phyloP scores from a whole-genome alignment of 2,113 vertebrate genomes.

The Crotalus tigris region DNA sequence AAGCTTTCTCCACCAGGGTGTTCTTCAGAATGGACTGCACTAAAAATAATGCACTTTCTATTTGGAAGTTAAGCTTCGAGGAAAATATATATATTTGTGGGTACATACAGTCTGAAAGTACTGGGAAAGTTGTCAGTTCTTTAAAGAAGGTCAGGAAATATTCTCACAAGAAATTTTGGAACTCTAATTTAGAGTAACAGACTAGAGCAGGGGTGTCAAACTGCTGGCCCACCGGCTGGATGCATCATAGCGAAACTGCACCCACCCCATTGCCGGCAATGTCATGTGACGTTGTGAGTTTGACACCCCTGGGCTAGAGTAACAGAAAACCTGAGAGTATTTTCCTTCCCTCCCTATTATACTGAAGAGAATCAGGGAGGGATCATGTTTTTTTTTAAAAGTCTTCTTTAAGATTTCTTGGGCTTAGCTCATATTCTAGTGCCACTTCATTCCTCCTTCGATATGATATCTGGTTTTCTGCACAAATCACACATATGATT shows the following conservation, averaged over 20 bases:
- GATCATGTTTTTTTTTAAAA: neutral
- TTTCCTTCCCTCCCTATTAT: neutral
- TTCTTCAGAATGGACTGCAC: neutral
- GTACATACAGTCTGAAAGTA: neutral
- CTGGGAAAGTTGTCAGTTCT: neutral
- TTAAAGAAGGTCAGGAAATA: neutral
- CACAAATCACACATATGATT: neutral
- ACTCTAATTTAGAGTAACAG: neutral
- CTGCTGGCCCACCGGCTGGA: fast-evolving
- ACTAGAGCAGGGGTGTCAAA: neutral
- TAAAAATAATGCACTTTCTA: neutral
- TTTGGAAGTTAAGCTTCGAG: neutral
- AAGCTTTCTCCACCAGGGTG: neutral
- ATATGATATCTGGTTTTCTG: neutral
- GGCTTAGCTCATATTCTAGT: neutral
- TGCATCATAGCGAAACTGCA: no score
- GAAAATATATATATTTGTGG: neutral
- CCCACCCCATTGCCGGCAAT: no score
- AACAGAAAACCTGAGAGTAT: neutral
- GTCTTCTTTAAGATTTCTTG: neutral
- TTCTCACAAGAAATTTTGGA: neutral
- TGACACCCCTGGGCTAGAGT: neutral
- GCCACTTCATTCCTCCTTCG: neutral
- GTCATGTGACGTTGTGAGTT: neutral
- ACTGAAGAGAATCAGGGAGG: neutral